phyloP scores from a whole-genome alignment of 2,113 vertebrate genomes.

The Oostethus manadensis region DNA sequence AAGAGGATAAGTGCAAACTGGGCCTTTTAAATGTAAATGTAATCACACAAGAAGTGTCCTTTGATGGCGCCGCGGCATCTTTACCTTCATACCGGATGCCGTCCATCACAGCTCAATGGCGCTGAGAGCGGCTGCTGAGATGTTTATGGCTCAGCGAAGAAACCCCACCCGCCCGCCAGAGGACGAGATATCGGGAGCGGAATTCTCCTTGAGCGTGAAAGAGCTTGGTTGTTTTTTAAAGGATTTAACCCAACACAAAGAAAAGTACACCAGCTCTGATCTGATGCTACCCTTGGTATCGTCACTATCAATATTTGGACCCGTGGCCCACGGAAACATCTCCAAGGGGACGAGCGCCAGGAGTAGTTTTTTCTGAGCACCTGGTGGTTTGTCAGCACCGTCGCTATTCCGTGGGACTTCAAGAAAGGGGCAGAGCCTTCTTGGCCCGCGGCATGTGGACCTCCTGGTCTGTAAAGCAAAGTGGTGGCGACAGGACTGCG shows the following conservation, averaged over 20 bases:
- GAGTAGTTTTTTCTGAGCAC: neutral
- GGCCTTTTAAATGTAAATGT: conserved; percentile 55
- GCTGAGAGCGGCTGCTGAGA: conserved; percentile 33
- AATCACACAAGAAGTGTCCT: conserved; percentile 48
- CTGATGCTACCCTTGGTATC: too few relatives aligned
- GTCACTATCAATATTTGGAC: too few relatives aligned
- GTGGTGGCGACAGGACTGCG: neutral
- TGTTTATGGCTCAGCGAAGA: conserved; percentile 31
- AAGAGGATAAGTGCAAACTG: conserved; percentile 24
- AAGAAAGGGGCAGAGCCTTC: neutral
- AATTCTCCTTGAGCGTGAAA: neutral
- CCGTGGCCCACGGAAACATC: neutral
- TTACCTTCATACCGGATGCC: conserved; percentile 31
- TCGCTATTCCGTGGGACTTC: neutral
- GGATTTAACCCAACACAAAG: too few relatives aligned
- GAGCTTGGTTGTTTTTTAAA: neutral
- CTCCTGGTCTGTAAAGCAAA: neutral
- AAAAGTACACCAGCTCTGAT: too few relatives aligned
- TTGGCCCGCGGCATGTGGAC: too few relatives aligned
- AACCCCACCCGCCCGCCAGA: conserved; percentile 2
- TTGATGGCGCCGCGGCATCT: conserved; percentile 21
- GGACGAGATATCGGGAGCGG: conserved; percentile 1
- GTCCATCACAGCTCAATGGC: conserved; percentile 43
- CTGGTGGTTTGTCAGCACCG: neutral
- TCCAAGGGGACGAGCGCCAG: neutral